Percentiles rank a stretch among this genome's conserved stretches.
Evolutionary conservation across 2,797 vertebrate species (phyloP).

Genomic region (Gastrophryne carolinensis): DNA sequence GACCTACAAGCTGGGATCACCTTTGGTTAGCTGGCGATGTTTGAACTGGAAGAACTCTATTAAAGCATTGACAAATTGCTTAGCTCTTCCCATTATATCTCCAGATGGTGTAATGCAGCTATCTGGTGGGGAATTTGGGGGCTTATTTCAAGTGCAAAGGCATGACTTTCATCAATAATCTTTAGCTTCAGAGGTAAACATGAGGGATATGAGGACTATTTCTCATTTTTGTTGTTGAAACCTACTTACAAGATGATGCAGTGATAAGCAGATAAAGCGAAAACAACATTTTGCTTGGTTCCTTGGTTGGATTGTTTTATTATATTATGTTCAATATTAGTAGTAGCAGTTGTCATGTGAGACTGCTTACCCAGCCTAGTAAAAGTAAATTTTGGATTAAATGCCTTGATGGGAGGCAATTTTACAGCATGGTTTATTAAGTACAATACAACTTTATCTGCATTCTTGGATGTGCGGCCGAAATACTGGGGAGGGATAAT

Average conservation of each 20-base stretch:
- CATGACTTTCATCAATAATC: constrained; percentile 2
- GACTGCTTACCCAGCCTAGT: too few relatives aligned
- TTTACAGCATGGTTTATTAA: too few relatives aligned
- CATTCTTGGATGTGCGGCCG: too few relatives aligned
- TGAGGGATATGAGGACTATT: background rate
- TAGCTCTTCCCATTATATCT: constrained; percentile 8
- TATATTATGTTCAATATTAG: too few relatives aligned
- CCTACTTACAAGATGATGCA: background rate
- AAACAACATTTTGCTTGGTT: too few relatives aligned
- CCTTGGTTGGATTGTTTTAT: too few relatives aligned
- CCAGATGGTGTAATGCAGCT: background rate
- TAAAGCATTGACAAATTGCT: background rate
- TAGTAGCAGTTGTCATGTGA: too few relatives aligned
- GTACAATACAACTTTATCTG: too few relatives aligned
- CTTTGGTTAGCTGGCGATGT: constrained; percentile 12
- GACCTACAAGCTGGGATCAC: constrained; percentile 26
- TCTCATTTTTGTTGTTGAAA: constrained; percentile 2
- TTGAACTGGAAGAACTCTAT: constrained; percentile 16
- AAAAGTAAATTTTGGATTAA: too few relatives aligned
- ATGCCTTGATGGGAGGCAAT: too few relatives aligned
- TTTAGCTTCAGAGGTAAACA: background rate
- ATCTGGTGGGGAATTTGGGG: constrained; percentile 8
- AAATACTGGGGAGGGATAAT: too few relatives aligned
- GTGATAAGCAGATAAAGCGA: constrained; percentile 4
- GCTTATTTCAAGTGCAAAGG: constrained; percentile 23